A percentile compares a stretch with the other conserved stretches of the same genome.
Evolutionary conservation across 2,888 invertebrate species (phyloP).

Genomic region (Teleiodes luculella): DNA sequence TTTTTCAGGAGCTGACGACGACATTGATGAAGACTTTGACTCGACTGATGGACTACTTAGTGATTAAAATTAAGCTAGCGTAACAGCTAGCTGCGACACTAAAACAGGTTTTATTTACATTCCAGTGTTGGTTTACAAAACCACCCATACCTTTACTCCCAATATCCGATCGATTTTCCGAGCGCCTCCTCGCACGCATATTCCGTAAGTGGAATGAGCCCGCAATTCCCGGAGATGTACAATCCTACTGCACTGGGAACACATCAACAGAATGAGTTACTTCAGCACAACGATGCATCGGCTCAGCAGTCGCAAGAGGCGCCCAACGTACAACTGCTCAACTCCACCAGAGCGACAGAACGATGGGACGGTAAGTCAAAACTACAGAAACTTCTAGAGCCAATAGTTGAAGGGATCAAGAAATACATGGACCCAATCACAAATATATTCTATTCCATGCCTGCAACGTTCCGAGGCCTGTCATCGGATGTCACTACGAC

Average conservation of each 20-base stretch:
- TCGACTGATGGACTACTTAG: constrained; percentile 18
- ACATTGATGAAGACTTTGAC: background rate
- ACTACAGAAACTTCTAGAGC: constrained; percentile 68
- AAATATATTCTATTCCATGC: constrained; percentile 63
- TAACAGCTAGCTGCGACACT: constrained; percentile 19
- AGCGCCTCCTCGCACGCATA: constrained; percentile 76
- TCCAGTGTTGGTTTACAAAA: constrained; percentile 74
- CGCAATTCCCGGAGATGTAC: constrained; percentile 72
- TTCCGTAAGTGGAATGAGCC: constrained; percentile 72
- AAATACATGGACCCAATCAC: constrained; percentile 63
- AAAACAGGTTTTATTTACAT: constrained; percentile 55
- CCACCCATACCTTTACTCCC: constrained; percentile 74
- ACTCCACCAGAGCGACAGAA: constrained; percentile 67
- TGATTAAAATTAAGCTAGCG: constrained; percentile 16
- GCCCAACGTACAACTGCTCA: constrained; percentile 57
- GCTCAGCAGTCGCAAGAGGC: constrained; percentile 77
- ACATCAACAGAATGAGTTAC: constrained; percentile 60
- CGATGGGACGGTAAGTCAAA: constrained; percentile 77
- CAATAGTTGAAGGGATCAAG: constrained; percentile 58
- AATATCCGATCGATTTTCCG: constrained; percentile 77
- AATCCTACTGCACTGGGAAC: constrained; percentile 63
- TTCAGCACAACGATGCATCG: constrained; percentile 66
- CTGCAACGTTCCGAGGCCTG: constrained; percentile 64
- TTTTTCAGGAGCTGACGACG: background rate
- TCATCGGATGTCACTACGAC: constrained; percentile 59